A percentile compares a stretch with the other conserved stretches of the same genome.
These are phyloP conservation scores for Alca torda DNA, from an alignment of 2,797 vertebrate genomes.

Conservation along the genomic window DNA sequence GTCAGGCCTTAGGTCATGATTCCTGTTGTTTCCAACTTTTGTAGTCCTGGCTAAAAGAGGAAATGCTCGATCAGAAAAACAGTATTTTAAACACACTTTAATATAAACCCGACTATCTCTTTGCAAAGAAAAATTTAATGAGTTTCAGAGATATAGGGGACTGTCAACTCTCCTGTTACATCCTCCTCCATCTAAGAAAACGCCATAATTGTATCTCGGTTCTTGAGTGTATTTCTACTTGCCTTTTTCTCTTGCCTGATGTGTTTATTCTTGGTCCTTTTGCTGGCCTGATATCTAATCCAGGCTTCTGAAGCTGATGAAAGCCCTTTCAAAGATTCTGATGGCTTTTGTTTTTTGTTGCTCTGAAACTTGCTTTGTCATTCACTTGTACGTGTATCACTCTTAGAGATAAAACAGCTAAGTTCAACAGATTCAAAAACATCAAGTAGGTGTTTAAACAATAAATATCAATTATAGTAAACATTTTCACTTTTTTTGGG, in stretches of 20 bases:
- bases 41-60: background rate
- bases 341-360: background rate
- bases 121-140: background rate
- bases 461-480: background rate
- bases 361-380: background rate
- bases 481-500: background rate
- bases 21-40: background rate
- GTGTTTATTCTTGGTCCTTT: background rate
- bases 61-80: background rate
- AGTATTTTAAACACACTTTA: background rate
- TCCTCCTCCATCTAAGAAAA: background rate
- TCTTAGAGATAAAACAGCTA: background rate
- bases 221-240: background rate
- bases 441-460: background rate
- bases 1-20: background rate
- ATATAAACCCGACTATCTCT: background rate
- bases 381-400: background rate
- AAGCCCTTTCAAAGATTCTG: background rate
- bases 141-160: background rate
- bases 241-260: background rate
- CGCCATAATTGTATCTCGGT: background rate
- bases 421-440: background rate
- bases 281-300: background rate
- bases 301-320: background rate
- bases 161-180: background rate